These are phyloP conservation scores for Eonycteris spelaea DNA, from an alignment of 2,113 vertebrate genomes.

Conservation along the genomic window DNA sequence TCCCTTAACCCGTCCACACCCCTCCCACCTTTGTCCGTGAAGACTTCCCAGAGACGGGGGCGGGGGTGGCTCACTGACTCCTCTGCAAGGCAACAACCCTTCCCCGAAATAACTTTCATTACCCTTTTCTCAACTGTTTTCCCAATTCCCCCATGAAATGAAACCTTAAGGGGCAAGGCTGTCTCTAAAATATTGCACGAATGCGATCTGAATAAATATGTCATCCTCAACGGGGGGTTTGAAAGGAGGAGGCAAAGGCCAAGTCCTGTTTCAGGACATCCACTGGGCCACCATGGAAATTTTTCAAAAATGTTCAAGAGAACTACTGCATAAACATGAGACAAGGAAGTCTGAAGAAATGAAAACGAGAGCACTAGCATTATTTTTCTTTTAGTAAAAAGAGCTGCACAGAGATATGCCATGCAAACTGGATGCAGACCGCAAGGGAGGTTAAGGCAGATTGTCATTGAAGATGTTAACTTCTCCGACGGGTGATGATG, in stretches of 20 bases:
- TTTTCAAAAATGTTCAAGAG: not conserved
- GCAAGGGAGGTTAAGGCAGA: not conserved
- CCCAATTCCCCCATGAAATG: not conserved
- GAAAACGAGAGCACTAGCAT: not conserved
- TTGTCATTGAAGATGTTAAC: not conserved
- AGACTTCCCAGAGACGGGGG: not conserved
- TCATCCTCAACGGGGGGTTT: too few species aligned
- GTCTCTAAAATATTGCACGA: not conserved
- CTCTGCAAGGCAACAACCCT: not conserved
- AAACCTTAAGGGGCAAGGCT: not conserved
- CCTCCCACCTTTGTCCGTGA: too few species aligned
- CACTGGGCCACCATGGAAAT: not conserved
- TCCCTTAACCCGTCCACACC: not conserved
- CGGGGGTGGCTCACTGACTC: too few species aligned
- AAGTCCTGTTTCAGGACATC: not conserved
- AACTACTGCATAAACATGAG: not conserved
- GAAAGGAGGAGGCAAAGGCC: not conserved
- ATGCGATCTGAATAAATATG: not conserved
- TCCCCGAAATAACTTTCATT: not conserved
- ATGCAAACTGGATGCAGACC: not conserved
- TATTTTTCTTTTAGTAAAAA: not conserved
- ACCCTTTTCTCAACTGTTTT: not conserved
- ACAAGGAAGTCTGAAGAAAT: not conserved
- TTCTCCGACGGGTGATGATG: not conserved
- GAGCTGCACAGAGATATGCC: not conserved